phyloP scores from a whole-genome alignment of 2,888 invertebrate species.

The Acrobasis suavella region DNA sequence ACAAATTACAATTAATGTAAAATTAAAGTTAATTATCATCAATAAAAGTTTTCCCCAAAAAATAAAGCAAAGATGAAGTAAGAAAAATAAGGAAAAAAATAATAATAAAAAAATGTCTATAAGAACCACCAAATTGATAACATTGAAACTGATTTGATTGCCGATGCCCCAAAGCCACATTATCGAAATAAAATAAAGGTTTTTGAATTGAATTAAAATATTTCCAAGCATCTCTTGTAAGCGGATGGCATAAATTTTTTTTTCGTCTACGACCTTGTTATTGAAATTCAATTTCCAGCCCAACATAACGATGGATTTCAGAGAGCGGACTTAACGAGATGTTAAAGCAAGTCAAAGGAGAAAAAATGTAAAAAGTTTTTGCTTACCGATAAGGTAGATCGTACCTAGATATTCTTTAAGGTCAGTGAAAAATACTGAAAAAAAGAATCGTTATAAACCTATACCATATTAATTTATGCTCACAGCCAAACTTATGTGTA shows the following conservation, averaged over 20 bases:
- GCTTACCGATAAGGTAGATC: conserved; percentile 11
- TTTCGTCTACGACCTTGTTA: conserved; percentile 36
- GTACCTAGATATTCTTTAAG: not conserved
- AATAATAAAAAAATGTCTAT: not conserved
- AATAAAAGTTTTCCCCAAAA: too few relatives aligned
- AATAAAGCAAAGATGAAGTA: too few relatives aligned
- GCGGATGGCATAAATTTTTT: conserved; percentile 35
- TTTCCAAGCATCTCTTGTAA: conserved; percentile 23
- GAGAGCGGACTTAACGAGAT: conserved; percentile 46
- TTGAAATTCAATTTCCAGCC: conserved; percentile 44
- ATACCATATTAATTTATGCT: too few relatives aligned
- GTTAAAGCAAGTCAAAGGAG: conserved; percentile 45
- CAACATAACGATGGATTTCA: conserved; percentile 40
- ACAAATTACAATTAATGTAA: too few relatives aligned
- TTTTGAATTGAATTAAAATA: conserved; percentile 13
- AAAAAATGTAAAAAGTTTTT: conserved; percentile 41
- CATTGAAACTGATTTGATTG: not conserved
- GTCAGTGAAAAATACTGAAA: too few relatives aligned
- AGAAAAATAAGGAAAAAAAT: too few relatives aligned
- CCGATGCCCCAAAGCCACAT: conserved; percentile 7
- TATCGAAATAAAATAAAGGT: conserved; percentile 5
- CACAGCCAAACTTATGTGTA: too few relatives aligned
- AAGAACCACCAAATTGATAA: not conserved
- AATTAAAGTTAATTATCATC: too few relatives aligned
- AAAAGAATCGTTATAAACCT: too few relatives aligned